These are phyloP conservation scores for Microcebus murinus DNA, from an alignment of 2,113 vertebrate species.

Conservation along the genomic window DNA sequence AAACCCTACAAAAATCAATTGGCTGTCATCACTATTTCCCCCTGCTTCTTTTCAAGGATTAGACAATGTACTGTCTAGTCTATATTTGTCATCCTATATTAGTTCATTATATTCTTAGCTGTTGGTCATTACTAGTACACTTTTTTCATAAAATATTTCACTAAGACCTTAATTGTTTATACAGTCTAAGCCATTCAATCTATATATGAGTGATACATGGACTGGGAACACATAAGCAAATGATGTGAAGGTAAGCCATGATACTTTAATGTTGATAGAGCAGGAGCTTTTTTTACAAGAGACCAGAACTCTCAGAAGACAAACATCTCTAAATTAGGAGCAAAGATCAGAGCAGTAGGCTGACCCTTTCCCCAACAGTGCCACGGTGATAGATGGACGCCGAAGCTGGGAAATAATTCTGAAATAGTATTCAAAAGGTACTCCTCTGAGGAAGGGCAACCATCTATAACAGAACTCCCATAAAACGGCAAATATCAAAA, in stretches of 20 bases:
- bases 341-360: not conserved
- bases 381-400: not conserved
- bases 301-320: not conserved
- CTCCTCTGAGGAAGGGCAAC: not conserved
- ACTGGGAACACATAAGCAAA: not conserved
- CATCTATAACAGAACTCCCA: not conserved
- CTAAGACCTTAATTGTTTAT: not conserved
- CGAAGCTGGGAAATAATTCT: not conserved
- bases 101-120: not conserved
- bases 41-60: not conserved
- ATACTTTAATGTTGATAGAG: not conserved
- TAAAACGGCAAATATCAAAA: not conserved
- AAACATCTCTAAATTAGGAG: constrained; percentile 19
- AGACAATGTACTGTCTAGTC: not conserved
- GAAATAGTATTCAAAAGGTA: not conserved
- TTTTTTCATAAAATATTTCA: not conserved
- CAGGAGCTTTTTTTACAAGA: not conserved
- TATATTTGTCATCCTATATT: not conserved
- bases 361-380: not conserved
- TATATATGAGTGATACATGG: not conserved
- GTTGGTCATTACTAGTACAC: not conserved
- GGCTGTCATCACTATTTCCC: not conserved
- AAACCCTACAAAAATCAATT: not conserved
- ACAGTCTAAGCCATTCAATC: not conserved
- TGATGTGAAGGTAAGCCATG: not conserved